Conservation (phyloP, 2,113 vertebrate genomes). For the Triplophysa siluroides region DNA sequence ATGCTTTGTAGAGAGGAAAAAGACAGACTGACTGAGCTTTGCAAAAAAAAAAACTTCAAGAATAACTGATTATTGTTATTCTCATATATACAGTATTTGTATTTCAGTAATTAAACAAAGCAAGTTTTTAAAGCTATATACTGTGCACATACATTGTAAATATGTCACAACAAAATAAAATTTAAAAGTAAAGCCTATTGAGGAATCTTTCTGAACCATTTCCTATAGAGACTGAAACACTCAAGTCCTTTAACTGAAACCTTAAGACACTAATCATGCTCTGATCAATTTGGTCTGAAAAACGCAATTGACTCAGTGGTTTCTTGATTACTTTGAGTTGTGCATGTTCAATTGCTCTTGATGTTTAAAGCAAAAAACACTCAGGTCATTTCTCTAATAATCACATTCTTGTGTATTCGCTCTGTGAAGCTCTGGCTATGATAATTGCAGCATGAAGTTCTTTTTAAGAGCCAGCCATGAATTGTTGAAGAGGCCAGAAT, state of each 20-base stretch:
- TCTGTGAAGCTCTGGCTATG: conserved; percentile 34
- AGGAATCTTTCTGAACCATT: not conserved
- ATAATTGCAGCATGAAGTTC: conserved; percentile 45
- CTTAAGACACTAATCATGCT: conserved; percentile 5
- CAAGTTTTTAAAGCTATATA: no score
- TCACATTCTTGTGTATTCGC: conserved; percentile 37
- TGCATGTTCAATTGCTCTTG: conserved; percentile 17
- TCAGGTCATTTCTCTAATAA: conserved; percentile 46
- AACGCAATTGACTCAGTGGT: not conserved
- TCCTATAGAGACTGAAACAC: not conserved
- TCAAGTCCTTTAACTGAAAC: conserved; percentile 1
- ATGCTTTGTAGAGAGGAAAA: no score
- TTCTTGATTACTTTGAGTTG: conserved; percentile 26
- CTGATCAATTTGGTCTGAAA: conserved; percentile 13
- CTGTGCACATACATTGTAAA: no score
- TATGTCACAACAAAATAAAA: no score
- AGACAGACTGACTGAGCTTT: no score
- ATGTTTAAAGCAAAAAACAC: conserved; percentile 34
- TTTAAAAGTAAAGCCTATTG: not conserved
- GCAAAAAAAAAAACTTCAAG: no score
- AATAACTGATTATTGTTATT: no score
- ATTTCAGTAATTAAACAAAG: no score
- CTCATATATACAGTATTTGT: no score
- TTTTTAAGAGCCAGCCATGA: conserved; percentile 41
- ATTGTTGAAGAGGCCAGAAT: conserved; percentile 42